A percentile compares a stretch with the other conserved stretches of the same genome.
These are phyloP conservation scores for Aradophagus sp. DNA, from an alignment of 1,140 invertebrate genomes.

Conservation along the genomic window DNA sequence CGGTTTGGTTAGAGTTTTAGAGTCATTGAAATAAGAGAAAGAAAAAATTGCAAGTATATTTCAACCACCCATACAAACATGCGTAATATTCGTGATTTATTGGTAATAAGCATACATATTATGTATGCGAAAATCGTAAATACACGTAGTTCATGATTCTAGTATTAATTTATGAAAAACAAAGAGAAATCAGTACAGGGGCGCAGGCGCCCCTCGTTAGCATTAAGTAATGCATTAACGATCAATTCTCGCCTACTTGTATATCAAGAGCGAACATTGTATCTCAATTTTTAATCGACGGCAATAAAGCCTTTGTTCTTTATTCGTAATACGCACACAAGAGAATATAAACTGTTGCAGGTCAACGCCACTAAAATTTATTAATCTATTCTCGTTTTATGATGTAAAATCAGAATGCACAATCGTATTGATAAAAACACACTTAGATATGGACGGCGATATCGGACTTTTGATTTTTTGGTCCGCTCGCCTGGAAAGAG, in stretches of 20 bases:
- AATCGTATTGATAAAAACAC: slow-evolving; percentile 62
- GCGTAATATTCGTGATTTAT: slow-evolving; percentile 50
- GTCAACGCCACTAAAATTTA: slow-evolving; percentile 62
- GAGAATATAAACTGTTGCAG: slow-evolving; percentile 62
- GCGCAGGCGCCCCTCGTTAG: slow-evolving; percentile 67
- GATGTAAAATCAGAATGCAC: slow-evolving; percentile 60
- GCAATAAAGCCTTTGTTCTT: slow-evolving; percentile 55
- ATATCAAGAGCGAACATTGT: slow-evolving; percentile 31
- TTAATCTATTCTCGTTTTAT: slow-evolving; percentile 60
- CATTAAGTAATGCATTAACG: slow-evolving; percentile 59
- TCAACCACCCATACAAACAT: slow-evolving; percentile 29
- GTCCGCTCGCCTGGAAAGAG: slow-evolving; percentile 47
- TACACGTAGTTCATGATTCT: slow-evolving; percentile 50
- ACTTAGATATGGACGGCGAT: slow-evolving; percentile 59
- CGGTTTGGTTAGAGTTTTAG: no score
- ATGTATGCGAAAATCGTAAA: slow-evolving; percentile 49
- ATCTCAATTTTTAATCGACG: slow-evolving; percentile 47
- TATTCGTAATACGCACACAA: slow-evolving; percentile 60
- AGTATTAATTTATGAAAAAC: slow-evolving; percentile 29
- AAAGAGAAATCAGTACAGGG: slow-evolving; percentile 34
- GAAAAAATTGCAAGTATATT: slow-evolving; percentile 36
- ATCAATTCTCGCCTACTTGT: slow-evolving; percentile 38
- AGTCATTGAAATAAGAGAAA: slow-evolving; percentile 19
- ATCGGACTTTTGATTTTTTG: slow-evolving; percentile 36
- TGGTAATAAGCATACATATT: slow-evolving; percentile 44